A percentile compares a stretch with the other conserved stretches of the same genome.
Conservation (phyloP, 2,113 vertebrate genomes). For the Poeciliopsis occidentalis region DNA sequence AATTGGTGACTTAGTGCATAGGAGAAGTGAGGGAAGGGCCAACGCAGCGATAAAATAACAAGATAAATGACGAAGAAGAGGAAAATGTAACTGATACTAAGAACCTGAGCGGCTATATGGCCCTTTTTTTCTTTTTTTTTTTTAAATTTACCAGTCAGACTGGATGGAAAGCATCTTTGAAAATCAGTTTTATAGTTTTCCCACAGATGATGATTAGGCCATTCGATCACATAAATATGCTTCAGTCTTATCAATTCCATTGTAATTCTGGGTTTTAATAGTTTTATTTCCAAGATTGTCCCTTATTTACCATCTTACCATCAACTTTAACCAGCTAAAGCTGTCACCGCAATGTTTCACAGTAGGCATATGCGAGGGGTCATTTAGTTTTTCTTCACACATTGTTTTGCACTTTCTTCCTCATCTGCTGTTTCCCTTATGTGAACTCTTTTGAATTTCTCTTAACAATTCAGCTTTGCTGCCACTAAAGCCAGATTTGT, state of each 20-base stretch:
- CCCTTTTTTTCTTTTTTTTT: too few relatives aligned
- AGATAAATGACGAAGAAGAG: slow-evolving; percentile 40
- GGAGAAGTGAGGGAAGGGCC: slow-evolving; percentile 35
- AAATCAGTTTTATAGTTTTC: too few relatives aligned
- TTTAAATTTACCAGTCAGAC: too few relatives aligned
- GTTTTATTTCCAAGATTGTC: too few relatives aligned
- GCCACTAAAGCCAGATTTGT: neutral
- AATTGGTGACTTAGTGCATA: slow-evolving; percentile 74
- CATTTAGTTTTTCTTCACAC: neutral
- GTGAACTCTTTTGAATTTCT: neutral
- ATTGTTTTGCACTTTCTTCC: neutral
- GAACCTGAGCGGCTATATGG: neutral
- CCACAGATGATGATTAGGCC: neutral
- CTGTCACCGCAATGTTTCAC: neutral
- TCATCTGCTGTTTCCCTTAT: neutral
- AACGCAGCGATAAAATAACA: slow-evolving; percentile 29
- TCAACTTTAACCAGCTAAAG: neutral
- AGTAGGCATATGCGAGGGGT: neutral
- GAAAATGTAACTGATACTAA: slow-evolving; percentile 31
- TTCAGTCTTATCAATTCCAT: neutral
- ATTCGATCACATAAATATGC: neutral
- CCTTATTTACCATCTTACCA: neutral
- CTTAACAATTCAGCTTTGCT: too few relatives aligned
- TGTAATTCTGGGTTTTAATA: neutral
- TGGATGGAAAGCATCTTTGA: too few relatives aligned